A percentile compares a stretch with the other conserved stretches of the same genome.
Evolutionary conservation across 2,113 vertebrate genomes (phyloP).

Genomic region (Maccullochella peelii): DNA sequence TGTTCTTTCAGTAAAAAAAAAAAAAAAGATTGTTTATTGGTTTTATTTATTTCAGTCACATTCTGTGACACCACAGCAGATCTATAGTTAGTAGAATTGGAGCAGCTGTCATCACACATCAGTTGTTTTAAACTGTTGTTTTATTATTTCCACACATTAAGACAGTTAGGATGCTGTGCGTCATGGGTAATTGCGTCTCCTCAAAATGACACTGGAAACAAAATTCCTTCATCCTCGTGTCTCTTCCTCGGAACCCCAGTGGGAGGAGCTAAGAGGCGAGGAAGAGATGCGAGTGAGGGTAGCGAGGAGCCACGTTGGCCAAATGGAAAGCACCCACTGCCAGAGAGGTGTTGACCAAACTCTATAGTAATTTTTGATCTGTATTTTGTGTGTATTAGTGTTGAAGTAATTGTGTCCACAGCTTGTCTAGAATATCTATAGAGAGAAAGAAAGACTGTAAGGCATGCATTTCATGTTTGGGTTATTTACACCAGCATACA

Average conservation of each 20-base stretch:
- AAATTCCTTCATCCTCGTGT: neutral
- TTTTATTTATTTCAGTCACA: neutral
- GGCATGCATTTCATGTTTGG: neutral
- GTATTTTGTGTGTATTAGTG: neutral
- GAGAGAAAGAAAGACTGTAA: too few relatives aligned
- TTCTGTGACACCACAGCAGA: neutral
- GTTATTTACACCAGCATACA: neutral
- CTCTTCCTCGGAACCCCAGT: neutral
- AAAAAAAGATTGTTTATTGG: neutral
- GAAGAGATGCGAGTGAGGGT: neutral
- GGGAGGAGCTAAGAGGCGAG: too few relatives aligned
- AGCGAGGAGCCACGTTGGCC: neutral
- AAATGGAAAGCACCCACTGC: neutral
- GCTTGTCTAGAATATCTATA: too few relatives aligned
- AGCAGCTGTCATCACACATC: neutral
- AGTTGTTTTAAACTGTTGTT: neutral
- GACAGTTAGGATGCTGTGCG: neutral
- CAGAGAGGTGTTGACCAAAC: neutral
- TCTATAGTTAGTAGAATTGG: neutral
- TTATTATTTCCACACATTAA: neutral
- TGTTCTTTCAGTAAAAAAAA: neutral
- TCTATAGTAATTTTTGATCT: neutral
- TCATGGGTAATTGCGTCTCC: neutral
- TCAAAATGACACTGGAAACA: neutral
- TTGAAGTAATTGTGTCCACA: neutral